Base-by-base conservation (phyloP, 2,797 vertebrate species). In the Lacerta bilineata region DNA sequence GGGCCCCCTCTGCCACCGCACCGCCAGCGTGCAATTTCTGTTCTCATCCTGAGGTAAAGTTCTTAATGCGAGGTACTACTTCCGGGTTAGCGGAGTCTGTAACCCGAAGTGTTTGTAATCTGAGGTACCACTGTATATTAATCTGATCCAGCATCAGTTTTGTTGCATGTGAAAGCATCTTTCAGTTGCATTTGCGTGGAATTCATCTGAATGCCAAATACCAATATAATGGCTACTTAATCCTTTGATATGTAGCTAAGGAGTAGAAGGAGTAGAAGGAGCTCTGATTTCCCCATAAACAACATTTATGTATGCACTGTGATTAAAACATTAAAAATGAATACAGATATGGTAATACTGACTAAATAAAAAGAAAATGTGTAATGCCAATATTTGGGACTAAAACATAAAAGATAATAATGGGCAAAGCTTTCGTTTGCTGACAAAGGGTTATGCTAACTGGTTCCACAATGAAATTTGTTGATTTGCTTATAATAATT, bases 401-500 rank as follows among this genome's bases (percentile, higher is more conserved):
- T 33, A 13, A 46, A 50, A 86, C 59, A 61, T 61, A 61, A 61
- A 61, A 17, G 1, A 85, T 69, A 25, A 76, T 77, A 85, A 50
- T 81, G 84, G 29, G 59, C 64, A 78, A 78, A 74, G 41, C 43
- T 39, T 80, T 79, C 27, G 71, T 88, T 79, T 59, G 29, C 39
- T 82, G 25, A 64, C 66, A n/a, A 55, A 68, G 64, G 61, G 7
- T 81, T 66, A 85, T 74, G 39, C 74, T 77, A 85, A 61, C 76
- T 85, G 66, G 74, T 89, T 66, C 68, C 87, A 84, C 33, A 46
- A 39, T 69, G 10, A 83, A 69, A 69, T 69, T 8, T 69, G 41
- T 72, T 72, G 71, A 72, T 5, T 33, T 80, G 10, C 8, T 59
- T 59, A 10, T 80, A 80, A 5, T 59, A 55, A 80, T 27, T n/a